A percentile compares a stretch with the other conserved stretches of the same genome.
phyloP scores from a whole-genome alignment of 2,113 vertebrate species.

The Castor canadensis region DNA sequence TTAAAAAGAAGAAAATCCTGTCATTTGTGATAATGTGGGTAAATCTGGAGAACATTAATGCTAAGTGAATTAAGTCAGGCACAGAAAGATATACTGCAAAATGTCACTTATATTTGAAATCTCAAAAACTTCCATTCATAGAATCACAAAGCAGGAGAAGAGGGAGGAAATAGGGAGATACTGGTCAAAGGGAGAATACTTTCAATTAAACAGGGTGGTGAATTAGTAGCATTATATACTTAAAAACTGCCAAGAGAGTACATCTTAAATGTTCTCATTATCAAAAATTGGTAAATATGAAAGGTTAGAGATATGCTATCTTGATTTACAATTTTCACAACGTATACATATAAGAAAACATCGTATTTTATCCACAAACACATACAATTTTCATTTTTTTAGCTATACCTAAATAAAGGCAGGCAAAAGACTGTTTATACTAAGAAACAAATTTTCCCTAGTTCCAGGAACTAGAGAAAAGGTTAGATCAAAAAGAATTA shows the following conservation, averaged over 20 bases:
- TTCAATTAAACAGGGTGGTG: not conserved
- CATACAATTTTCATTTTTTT: not conserved
- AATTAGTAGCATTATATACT: not conserved
- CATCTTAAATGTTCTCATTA: too few relatives aligned
- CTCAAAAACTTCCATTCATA: not conserved
- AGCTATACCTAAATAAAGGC: not conserved
- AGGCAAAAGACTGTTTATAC: not conserved
- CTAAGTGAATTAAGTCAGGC: not conserved
- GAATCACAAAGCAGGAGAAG: not conserved
- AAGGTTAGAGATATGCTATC: not conserved
- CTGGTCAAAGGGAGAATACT: not conserved
- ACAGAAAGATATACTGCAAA: not conserved
- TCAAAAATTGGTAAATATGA: not conserved
- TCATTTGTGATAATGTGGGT: too few relatives aligned
- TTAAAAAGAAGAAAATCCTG: not conserved
- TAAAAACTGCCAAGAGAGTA: not conserved
- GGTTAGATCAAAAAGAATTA: too few relatives aligned
- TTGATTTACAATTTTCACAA: not conserved
- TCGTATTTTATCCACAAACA: not conserved
- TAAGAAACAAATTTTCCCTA: not conserved
- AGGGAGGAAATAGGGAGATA: not conserved
- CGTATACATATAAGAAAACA: not conserved
- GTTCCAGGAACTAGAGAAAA: too few relatives aligned
- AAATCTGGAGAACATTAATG: too few relatives aligned
- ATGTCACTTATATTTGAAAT: not conserved